Evolutionary conservation across 2,888 invertebrate genomes (phyloP).

Genomic region (Drepanosiphum platanoidis): DNA sequence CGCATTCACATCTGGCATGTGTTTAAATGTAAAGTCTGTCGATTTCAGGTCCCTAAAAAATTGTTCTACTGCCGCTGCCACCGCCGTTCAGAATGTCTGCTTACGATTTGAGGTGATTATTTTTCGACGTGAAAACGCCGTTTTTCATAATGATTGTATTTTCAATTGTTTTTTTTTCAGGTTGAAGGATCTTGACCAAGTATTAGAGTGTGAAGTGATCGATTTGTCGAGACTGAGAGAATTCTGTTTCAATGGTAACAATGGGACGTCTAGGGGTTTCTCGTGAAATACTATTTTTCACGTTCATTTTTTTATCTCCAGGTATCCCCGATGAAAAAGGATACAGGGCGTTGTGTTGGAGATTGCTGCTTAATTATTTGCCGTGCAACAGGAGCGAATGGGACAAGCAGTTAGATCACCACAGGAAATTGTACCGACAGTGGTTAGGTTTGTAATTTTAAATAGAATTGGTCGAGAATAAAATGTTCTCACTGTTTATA

Average conservation of each 20-base stretch:
- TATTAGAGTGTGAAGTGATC: slow-evolving; percentile 77
- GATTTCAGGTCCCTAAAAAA: not conserved
- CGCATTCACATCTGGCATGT: slow-evolving; percentile 26
- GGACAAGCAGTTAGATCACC: slow-evolving; percentile 76
- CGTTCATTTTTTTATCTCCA: slow-evolving; percentile 66
- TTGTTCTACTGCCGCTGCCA: not conserved
- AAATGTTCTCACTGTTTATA: too few species aligned
- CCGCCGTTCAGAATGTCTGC: slow-evolving; percentile 18
- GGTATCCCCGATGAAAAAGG: slow-evolving; percentile 91
- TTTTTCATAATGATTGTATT: too few species aligned
- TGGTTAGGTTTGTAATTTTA: slow-evolving; percentile 77
- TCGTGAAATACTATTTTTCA: slow-evolving; percentile 10
- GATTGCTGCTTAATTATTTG: slow-evolving; percentile 85
- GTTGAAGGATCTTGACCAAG: slow-evolving; percentile 82
- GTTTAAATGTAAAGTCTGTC: slow-evolving; percentile 7
- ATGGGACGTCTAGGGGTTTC: not conserved
- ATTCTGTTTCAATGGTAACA: slow-evolving; percentile 83
- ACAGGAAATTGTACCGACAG: slow-evolving; percentile 82
- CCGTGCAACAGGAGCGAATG: slow-evolving; percentile 77
- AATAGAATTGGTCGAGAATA: not conserved
- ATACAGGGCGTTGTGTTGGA: slow-evolving; percentile 86
- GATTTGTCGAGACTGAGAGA: slow-evolving; percentile 75
- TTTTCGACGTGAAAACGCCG: too few species aligned
- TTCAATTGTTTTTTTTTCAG: slow-evolving; percentile 71
- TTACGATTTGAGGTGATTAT: slow-evolving; percentile 48